A percentile compares a stretch with the other conserved stretches of the same genome.
Evolutionary conservation across 1,140 invertebrate species (phyloP).

Genomic region (Bombus breviceps): DNA sequence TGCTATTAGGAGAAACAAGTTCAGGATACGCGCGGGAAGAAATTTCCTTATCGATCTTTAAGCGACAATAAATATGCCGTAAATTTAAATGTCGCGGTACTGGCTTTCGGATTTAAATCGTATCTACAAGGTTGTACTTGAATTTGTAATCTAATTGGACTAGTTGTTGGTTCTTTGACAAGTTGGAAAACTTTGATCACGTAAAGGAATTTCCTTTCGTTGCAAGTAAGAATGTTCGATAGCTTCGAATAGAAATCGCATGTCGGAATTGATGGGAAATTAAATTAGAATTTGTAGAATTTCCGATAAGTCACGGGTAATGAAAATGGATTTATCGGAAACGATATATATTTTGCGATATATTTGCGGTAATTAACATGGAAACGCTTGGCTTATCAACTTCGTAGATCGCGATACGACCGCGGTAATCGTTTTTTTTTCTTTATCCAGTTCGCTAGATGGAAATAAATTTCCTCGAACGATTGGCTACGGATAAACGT

Average conservation of each 20-base stretch:
- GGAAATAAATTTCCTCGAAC: background rate
- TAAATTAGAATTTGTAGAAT: too few relatives aligned
- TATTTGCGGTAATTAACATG: too few relatives aligned
- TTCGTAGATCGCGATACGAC: too few relatives aligned
- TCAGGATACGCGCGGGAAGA: background rate
- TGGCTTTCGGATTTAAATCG: too few relatives aligned
- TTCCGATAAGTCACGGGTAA: rapidly evolving
- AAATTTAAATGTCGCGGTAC: too few relatives aligned
- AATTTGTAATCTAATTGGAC: background rate
- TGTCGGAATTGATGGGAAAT: too few relatives aligned
- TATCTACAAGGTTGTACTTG: background rate
- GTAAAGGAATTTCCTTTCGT: background rate
- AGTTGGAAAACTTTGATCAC: background rate
- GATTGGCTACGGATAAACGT: background rate
- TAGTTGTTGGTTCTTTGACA: background rate
- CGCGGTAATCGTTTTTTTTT: too few relatives aligned
- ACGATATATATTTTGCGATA: too few relatives aligned
- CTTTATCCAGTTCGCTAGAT: background rate
- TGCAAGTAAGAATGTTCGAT: too few relatives aligned
- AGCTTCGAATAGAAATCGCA: too few relatives aligned
- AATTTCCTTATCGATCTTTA: background rate
- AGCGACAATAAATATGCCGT: background rate
- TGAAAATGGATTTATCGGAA: too few relatives aligned
- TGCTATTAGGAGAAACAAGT: background rate
- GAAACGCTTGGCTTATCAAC: too few relatives aligned